Conservation (phyloP, 2,797 vertebrate species). For the Huso huso region DNA sequence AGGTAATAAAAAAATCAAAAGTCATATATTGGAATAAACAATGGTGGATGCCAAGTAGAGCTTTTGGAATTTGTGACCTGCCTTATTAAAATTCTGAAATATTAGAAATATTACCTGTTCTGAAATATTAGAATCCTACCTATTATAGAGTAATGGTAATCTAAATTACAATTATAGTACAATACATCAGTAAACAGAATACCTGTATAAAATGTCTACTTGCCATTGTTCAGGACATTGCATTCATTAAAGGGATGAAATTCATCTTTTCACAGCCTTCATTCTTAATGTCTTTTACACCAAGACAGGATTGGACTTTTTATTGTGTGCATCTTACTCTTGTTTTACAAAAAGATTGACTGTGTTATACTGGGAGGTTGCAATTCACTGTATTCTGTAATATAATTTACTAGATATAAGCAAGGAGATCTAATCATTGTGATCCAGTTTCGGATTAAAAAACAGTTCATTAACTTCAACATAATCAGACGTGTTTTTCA, state of each 20-base stretch:
- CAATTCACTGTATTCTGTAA: too few species aligned
- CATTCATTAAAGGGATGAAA: conserved; percentile 45
- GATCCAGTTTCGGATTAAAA: too few species aligned
- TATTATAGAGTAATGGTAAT: conserved; percentile 56
- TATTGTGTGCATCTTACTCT: background rate
- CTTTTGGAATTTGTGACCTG: conserved; percentile 56
- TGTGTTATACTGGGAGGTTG: too few species aligned
- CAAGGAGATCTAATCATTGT: too few species aligned
- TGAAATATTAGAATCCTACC: conserved; percentile 41
- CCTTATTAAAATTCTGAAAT: conserved; percentile 63
- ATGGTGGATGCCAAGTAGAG: too few species aligned
- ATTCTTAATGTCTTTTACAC: conserved; percentile 9
- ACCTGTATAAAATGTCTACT: conserved; percentile 56
- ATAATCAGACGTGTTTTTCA: too few species aligned
- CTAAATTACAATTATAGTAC: conserved; percentile 48
- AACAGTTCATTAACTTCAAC: too few species aligned
- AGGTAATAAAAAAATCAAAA: too few species aligned
- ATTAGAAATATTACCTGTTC: conserved; percentile 24
- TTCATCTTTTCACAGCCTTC: conserved; percentile 50
- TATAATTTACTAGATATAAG: too few species aligned
- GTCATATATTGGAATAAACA: too few species aligned
- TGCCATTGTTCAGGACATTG: conserved; percentile 41
- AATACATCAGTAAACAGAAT: conserved; percentile 54
- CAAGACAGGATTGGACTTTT: background rate
- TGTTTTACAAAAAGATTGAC: too few species aligned